Base-by-base conservation (phyloP, 1,140 invertebrate genomes). In the Trichonephila inaurata region DNA sequence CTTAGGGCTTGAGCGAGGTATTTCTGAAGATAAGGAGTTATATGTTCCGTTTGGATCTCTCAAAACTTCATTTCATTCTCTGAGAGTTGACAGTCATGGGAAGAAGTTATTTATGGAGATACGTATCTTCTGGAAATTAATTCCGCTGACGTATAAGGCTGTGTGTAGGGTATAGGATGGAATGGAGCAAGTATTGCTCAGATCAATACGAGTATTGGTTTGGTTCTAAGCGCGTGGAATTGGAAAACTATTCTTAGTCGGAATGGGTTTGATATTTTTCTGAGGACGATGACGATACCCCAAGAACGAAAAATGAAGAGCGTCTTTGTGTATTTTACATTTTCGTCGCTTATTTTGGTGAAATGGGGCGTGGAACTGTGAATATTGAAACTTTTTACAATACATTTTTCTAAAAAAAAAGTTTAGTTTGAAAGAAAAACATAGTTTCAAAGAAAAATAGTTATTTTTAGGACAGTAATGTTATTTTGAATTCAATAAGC, bases 121-220 rank as follows among this genome's bases (percentile, higher is more conserved):
- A n/a, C 72, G 83, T 85, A 60, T 85, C 83, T 85, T 19, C 83
- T 85, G 83, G 58, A 85, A 85, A 85, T 85, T 85, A 85, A 85
- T 85, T 85, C 10, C 58, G 83, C 51, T 60, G 44, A 60, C 44
- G 51, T 81, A 81, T 81, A 44, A 81, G 62, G 62, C 16, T 19
- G 33, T 40, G 33, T 40, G 33, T 40, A 40, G 33, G 33, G 33
- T 40, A 40, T 40, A 2, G 33, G 33, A 40, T 40, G 33, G 33
- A 4, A 40, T n/a, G 66, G 72, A 77, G 16, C 66, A 24, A 24
- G 83, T 61, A 61, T 61, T 85, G 83, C 24, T 1, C 51, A 60
- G 72, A 85, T 85, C 83, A 85, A 85, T 85, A 61, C 28, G 51
- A 28, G 60, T 58, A 60, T 60, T 58, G 83, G 10, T 85, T 85